Evolutionary conservation across 2,113 vertebrate species (phyloP), one percentile per base, ranked within the genome.

Genomic region (Rynchops niger): DNA sequence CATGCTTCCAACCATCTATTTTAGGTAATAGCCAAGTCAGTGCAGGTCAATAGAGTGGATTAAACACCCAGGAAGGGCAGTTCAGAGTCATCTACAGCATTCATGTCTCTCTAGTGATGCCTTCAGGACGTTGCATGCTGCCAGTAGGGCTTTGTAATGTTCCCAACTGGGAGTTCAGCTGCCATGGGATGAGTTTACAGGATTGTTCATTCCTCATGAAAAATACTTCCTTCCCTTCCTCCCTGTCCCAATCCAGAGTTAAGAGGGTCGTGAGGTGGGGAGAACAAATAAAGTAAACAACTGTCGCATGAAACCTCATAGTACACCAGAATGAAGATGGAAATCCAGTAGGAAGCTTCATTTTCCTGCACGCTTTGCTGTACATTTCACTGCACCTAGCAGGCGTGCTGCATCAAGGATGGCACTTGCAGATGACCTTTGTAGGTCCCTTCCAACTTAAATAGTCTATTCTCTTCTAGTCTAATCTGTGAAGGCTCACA

Each of bases 131-230:
- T 25, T 78, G 19, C n/a, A 22, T 2, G 2, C 26, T 66, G 5
- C 19, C 49, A 38, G 11, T 20, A 63, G 21, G 34, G 27, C 1
- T 1, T 5, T 52, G 9, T 27, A 27, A 32, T 2, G 1, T 43
- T 82, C 22, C 16, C 25, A 69, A 2, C 10, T 36, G 12, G 30
- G 9, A 73, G 49, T 27, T 45, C 42, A 70, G 23, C 5, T 69
- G 13, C 90, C 70, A 26, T 42, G 22, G 50, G 40, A 66, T 34
- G 13, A 70, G 13, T 36, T 86, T 82, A 56, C 29, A 84, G 34
- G 45, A 58, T 17, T 1, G 1, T 40, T 78, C 10, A 29, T 70
- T 70, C 16, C 30, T 61, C 45, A 50, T 38, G 30, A 43, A 58
- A 83, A 89, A 40, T 27, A 15, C 0, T 56, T 27, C 10, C 23